Base-by-base conservation (phyloP, 2,888 invertebrate genomes). In the Rhimphoctona megacephalus region DNA sequence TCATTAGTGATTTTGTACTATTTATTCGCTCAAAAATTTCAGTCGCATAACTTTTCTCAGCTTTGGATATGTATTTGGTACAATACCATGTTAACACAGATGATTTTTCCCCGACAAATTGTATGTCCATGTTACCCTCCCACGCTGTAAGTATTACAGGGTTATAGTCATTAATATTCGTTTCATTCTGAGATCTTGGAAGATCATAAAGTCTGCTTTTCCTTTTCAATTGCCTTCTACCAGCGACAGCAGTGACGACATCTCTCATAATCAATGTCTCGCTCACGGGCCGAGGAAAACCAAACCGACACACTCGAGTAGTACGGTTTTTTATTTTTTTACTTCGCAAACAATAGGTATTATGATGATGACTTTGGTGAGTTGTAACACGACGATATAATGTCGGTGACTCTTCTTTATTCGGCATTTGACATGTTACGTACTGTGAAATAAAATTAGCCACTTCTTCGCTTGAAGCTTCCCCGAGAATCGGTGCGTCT, bases 371-470 rank as follows among this genome's bases (percentile, higher is more conserved):
- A 22, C 0, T 70, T 43, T 80, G 80, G 43, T 80, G 69, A n/a
- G n/a, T 81, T 17, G 3, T 39, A 4, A 84, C 74, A 17, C 87
- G 86, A 22, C 81, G 74, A 81, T 89, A 80, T 17, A 88, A 76
- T 67, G 76, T 84, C 72, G 90, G 86, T 66, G 89, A 90, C 33
- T 69, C 30, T n/a, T 74, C 39, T 86, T 85, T 85, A 46, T 80
- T 43, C 9, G 90, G 89, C 46, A 88, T 85, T 77, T 73, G 72
- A 69, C 90, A 90, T 36, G 88, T 88, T 33, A 77, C 86, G 85
- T 87, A 87, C 80, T 87, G 88, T 43, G 33, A 46, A 66, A 91
- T 89, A 36, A 91, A 91, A 8, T 81, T 61, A 1, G 87, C 88
- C 8, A 91, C 85, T 66, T 90, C 88, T 82, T 89, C 88, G 25